Evolutionary conservation across 2,888 invertebrate genomes (phyloP).

Genomic region (Ganaspis brasiliensis): DNA sequence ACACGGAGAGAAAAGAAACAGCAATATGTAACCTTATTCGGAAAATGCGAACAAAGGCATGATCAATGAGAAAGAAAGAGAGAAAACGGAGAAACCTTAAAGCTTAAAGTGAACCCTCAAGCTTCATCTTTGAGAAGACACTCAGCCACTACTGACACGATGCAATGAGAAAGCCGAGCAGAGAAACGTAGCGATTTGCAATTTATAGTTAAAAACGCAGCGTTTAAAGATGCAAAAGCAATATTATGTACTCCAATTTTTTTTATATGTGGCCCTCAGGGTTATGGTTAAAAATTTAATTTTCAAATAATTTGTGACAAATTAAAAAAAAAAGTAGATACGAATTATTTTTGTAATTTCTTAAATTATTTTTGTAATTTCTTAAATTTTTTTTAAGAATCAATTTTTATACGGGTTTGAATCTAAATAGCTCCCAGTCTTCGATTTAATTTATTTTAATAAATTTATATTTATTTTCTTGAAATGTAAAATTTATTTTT

Average conservation of each 20-base stretch:
- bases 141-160: slow-evolving; percentile 5
- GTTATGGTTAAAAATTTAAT: too few relatives aligned
- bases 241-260: neutral
- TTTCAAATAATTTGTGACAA: too few relatives aligned
- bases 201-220: neutral
- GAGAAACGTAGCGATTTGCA: neutral
- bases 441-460: too few relatives aligned
- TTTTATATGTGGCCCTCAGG: neutral
- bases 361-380: too few relatives aligned
- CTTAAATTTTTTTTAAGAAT: too few relatives aligned
- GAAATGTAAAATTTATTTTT: too few relatives aligned
- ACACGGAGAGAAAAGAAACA: neutral
- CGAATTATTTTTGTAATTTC: too few relatives aligned
- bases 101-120: slow-evolving; percentile 6
- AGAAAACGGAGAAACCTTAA: neutral
- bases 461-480: too few relatives aligned
- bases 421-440: too few relatives aligned
- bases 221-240: slow-evolving; percentile 3
- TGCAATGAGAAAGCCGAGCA: slow-evolving; percentile 20
- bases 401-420: too few relatives aligned
- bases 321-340: too few relatives aligned
- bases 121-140: slow-evolving; percentile 20
- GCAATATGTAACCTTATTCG: neutral
- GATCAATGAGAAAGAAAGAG: neutral
- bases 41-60: slow-evolving; percentile 11